These are phyloP conservation scores for Allolobophora icterica DNA, from an alignment of 2,888 invertebrate genomes.

Conservation along the genomic window DNA sequence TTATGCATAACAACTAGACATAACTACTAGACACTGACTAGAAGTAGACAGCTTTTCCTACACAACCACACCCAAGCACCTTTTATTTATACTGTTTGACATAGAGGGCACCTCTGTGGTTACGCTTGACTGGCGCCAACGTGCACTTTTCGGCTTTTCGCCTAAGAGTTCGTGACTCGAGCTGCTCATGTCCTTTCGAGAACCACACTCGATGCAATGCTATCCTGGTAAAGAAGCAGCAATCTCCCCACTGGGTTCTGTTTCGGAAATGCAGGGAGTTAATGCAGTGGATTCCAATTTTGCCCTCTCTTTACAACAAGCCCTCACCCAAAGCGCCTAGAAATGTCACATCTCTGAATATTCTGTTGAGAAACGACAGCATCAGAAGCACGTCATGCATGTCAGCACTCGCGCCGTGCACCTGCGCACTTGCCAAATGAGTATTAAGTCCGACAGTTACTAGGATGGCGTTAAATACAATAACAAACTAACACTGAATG, in stretches of 20 bases:
- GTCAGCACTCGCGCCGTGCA: not conserved
- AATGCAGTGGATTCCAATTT: not conserved
- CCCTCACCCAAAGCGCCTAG: not conserved
- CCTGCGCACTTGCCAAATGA: conserved; percentile 17
- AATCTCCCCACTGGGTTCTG: not conserved
- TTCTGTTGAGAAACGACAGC: not conserved
- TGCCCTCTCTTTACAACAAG: not conserved
- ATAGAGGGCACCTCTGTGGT: conserved; percentile 6
- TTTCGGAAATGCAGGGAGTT: not conserved
- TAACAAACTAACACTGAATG: conserved; percentile 17
- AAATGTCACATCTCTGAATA: conserved; percentile 10
- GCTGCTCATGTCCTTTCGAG: not conserved
- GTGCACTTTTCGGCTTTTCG: not conserved
- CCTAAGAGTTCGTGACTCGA: not conserved
- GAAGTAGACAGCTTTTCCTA: conserved; percentile 17
- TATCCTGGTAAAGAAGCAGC: conserved; percentile 17
- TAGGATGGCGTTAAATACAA: conserved; percentile 5
- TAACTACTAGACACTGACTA: conserved; percentile 17
- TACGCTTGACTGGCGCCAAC: not conserved
- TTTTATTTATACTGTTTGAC: conserved; percentile 17
- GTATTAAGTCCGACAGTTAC: conserved; percentile 17
- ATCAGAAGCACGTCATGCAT: not conserved
- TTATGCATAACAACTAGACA: conserved; percentile 7
- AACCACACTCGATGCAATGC: not conserved
- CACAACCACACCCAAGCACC: conserved; percentile 17